A percentile compares a stretch with the other conserved stretches of the same genome.
phyloP scores from a whole-genome alignment of 1,140 invertebrate species.

The Microplitis demolitor region DNA sequence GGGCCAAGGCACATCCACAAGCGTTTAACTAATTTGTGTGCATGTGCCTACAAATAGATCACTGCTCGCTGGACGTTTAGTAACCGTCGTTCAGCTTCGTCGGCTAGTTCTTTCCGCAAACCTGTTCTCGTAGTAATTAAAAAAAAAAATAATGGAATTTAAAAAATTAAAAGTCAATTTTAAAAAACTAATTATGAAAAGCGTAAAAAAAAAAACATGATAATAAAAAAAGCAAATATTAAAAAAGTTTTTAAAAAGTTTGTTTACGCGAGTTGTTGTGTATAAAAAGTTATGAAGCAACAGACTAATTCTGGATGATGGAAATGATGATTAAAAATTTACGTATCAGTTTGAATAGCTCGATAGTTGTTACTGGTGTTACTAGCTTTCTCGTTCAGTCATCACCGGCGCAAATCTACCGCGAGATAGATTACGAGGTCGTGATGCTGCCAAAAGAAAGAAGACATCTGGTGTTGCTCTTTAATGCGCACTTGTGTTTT shows the following conservation, averaged over 20 bases:
- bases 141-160: too few species aligned
- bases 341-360: too few species aligned
- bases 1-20: conserved; percentile 4
- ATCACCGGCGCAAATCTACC: conserved; percentile 2
- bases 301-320: too few species aligned
- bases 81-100: background rate
- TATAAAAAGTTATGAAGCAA: too few species aligned
- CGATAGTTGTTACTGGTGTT: background rate
- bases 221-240: too few species aligned
- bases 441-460: conserved; percentile 22
- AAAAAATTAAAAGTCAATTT: too few species aligned
- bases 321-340: too few species aligned
- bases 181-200: too few species aligned
- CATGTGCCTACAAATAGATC: conserved; percentile 12
- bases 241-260: too few species aligned
- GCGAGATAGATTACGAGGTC: conserved; percentile 20
- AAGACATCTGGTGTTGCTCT: conserved; percentile 33
- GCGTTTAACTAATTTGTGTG: background rate
- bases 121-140: too few species aligned
- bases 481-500: conserved; percentile 35
- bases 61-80: conserved; percentile 17
- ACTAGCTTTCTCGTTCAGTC: background rate
- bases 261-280: too few species aligned
- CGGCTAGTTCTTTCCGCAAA: conserved; percentile 2
- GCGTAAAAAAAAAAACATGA: too few species aligned